phyloP scores from a whole-genome alignment of 2,113 vertebrate species.

The Sclerurus mexicanus region DNA sequence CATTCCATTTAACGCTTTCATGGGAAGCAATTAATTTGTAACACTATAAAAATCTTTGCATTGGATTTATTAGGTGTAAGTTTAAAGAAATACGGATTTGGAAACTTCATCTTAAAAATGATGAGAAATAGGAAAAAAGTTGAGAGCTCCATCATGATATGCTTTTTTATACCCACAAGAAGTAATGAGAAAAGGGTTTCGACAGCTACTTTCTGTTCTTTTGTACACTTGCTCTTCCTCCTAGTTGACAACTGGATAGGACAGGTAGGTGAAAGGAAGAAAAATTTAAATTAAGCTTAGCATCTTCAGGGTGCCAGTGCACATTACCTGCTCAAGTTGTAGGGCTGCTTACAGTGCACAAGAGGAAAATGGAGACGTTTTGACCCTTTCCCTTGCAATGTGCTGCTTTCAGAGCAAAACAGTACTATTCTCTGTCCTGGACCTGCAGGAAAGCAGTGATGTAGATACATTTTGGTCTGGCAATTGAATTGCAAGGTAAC shows the following conservation, averaged over 20 bases:
- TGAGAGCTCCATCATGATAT: not conserved
- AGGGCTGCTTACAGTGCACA: not conserved
- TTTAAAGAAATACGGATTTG: not conserved
- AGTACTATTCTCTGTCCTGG: not conserved
- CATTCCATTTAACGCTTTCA: not conserved
- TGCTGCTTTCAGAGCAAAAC: not conserved
- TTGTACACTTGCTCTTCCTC: not conserved
- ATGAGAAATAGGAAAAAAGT: not conserved
- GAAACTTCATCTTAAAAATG: not conserved
- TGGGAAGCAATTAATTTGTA: not conserved
- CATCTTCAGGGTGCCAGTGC: not conserved
- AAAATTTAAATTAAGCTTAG: not conserved
- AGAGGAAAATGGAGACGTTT: not conserved
- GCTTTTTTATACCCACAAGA: not conserved
- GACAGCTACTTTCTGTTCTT: not conserved
- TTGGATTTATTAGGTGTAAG: not conserved
- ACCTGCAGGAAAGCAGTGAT: not conserved
- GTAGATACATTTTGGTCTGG: not conserved
- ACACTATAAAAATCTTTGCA: not conserved
- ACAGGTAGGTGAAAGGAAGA: not conserved
- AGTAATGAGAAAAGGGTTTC: not conserved
- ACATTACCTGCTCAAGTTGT: not conserved
- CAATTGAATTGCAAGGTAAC: not conserved
- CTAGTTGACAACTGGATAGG: not conserved
- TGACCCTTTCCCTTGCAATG: not conserved